Conservation (phyloP, 2,888 invertebrate species). For the Cenopis cana region DNA sequence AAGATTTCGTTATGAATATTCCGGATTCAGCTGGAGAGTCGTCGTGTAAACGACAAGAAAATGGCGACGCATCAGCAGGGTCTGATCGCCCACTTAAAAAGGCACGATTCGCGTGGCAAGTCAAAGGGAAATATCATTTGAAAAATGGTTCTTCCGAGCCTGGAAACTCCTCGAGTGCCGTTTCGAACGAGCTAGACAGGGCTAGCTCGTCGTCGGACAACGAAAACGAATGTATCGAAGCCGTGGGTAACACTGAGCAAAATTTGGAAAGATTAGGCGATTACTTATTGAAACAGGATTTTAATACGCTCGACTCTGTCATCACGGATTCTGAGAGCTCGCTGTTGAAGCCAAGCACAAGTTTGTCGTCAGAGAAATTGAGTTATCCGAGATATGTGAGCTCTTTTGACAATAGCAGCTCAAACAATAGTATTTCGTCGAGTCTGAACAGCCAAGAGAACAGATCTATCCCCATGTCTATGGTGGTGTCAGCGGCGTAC, state of each 20-base stretch:
- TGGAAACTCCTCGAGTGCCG: conserved; percentile 48
- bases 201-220: conserved; percentile 57
- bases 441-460: conserved; percentile 52
- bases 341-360: conserved; percentile 60
- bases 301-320: conserved; percentile 66
- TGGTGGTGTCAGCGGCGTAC: conserved; percentile 59
- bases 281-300: conserved; percentile 72
- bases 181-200: conserved; percentile 51
- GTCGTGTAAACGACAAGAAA: conserved; percentile 81
- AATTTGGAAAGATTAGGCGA: conserved; percentile 73
- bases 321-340: conserved; percentile 62
- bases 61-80: conserved; percentile 79
- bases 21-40: conserved; percentile 73
- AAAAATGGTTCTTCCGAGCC: conserved; percentile 71
- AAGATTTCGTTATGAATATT: conserved; percentile 68
- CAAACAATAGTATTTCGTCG: conserved; percentile 48
- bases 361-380: conserved; percentile 57
- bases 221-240: conserved; percentile 55
- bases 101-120: conserved; percentile 88
- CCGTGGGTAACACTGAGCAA: conserved; percentile 65
- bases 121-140: conserved; percentile 87
- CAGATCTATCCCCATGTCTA: conserved; percentile 55
- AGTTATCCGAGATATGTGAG: conserved; percentile 69
- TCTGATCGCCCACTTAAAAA: conserved; percentile 87
- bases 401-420: conserved; percentile 56